A percentile compares a stretch with the other conserved stretches of the same genome.
These are phyloP conservation scores for Eonycteris spelaea DNA, from an alignment of 2,113 vertebrate species.

Conservation along the genomic window DNA sequence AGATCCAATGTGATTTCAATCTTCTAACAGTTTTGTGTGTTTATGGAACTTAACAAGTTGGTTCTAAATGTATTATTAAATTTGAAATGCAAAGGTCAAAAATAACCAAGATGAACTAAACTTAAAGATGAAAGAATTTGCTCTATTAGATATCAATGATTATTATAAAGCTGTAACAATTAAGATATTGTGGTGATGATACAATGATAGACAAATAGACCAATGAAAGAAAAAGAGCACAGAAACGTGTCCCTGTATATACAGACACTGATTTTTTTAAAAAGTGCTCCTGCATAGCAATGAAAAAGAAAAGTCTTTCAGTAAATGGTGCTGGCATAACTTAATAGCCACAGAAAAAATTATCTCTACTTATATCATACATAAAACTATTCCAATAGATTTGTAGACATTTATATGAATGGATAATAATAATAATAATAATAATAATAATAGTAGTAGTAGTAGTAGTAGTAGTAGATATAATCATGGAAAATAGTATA, in stretches of 20 bases:
- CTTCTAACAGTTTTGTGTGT: background rate
- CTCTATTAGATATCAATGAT: background rate
- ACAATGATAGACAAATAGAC: background rate
- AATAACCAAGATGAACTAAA: background rate
- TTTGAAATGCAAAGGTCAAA: background rate
- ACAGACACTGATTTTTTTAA: background rate
- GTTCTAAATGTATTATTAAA: background rate
- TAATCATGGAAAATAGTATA: background rate
- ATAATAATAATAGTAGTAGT: background rate
- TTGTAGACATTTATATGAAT: background rate
- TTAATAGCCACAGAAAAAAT: background rate
- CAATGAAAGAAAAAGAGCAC: background rate
- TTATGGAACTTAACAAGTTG: background rate
- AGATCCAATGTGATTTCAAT: background rate
- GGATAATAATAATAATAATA: background rate
- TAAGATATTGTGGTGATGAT: background rate
- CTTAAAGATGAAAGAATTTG: background rate
- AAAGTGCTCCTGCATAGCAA: background rate
- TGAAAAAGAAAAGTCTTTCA: background rate
- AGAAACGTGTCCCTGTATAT: background rate
- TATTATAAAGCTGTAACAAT: background rate
- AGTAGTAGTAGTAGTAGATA: background rate
- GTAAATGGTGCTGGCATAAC: background rate
- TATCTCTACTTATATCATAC: background rate
- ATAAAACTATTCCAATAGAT: background rate